These are phyloP conservation scores for Calliopsis andreniformis DNA, from an alignment of 1,140 invertebrate species.

Conservation along the genomic window DNA sequence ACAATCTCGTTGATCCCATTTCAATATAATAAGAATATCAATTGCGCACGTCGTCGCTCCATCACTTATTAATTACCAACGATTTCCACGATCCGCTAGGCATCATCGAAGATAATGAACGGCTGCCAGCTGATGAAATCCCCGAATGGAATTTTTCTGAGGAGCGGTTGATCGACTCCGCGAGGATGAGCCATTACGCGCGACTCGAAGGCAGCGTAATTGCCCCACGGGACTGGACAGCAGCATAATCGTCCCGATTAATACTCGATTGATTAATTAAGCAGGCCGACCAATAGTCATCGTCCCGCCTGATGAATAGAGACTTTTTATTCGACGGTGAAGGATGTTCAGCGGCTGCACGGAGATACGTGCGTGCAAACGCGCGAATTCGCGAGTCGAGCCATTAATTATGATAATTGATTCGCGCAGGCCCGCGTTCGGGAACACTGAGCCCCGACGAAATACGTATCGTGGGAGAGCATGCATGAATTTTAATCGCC, in stretches of 20 bases:
- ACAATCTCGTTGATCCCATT: too few relatives aligned
- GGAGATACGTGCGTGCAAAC: conserved; percentile 34
- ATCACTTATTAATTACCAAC: conserved; percentile 23
- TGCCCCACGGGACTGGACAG: conserved; percentile 9
- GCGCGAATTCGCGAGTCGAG: conserved; percentile 36
- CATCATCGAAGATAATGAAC: background rate
- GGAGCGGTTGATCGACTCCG: conserved; percentile 4
- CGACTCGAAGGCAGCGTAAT: conserved; percentile 39
- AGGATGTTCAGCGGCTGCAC: conserved; percentile 18
- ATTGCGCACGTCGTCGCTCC: background rate
- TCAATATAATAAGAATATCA: background rate
- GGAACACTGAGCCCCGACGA: conserved; percentile 24
- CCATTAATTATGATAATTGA: conserved; percentile 66
- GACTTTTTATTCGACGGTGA: conserved; percentile 52
- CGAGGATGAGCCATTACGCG: conserved; percentile 12
- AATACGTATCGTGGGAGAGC: conserved; percentile 16
- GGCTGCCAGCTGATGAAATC: conserved; percentile 9
- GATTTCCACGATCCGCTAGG: background rate
- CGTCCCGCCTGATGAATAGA: conserved; percentile 45
- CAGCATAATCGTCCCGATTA: conserved; percentile 58
- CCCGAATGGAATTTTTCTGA: conserved; percentile 8
- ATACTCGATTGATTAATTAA: conserved; percentile 65
- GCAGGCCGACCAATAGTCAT: conserved; percentile 40
- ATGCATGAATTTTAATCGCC: conserved; percentile 16
- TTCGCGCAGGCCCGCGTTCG: conserved; percentile 30